These are phyloP conservation scores for Globia sparganii DNA, from an alignment of 2,888 invertebrate genomes.

Conservation along the genomic window DNA sequence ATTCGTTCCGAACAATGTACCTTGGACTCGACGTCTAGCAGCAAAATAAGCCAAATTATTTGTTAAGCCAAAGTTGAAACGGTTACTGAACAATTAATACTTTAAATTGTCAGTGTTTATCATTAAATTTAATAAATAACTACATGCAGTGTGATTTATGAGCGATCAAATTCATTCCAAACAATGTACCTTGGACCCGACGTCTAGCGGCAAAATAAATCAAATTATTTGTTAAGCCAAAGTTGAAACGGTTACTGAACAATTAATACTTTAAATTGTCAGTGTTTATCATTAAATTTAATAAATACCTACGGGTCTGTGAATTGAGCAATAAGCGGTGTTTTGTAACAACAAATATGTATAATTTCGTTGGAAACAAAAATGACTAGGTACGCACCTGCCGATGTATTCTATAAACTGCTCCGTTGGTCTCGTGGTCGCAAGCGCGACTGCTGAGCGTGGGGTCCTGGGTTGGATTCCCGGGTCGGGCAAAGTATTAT, in stretches of 20 bases:
- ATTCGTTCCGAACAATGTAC: constrained; percentile 51
- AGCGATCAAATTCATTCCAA: constrained; percentile 52
- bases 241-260: constrained; percentile 65
- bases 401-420: background rate
- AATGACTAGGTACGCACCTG: background rate
- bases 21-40: constrained; percentile 1
- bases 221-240: constrained; percentile 50
- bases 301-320: constrained; percentile 63
- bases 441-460: too few species aligned
- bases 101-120: constrained; percentile 63
- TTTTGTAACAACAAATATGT: constrained; percentile 55
- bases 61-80: constrained; percentile 61
- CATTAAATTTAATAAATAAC: too few species aligned
- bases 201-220: constrained; percentile 17
- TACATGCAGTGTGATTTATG: constrained; percentile 61
- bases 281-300: constrained; percentile 70
- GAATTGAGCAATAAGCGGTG: constrained; percentile 59
- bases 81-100: constrained; percentile 70
- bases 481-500: too few species aligned
- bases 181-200: constrained; percentile 17
- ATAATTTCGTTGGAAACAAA: background rate
- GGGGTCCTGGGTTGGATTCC: too few species aligned
- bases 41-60: constrained; percentile 38
- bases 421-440: too few species aligned
- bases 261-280: constrained; percentile 70